Evolutionary conservation across 2,113 vertebrate species (phyloP).

Genomic region (Ameiurus melas): DNA sequence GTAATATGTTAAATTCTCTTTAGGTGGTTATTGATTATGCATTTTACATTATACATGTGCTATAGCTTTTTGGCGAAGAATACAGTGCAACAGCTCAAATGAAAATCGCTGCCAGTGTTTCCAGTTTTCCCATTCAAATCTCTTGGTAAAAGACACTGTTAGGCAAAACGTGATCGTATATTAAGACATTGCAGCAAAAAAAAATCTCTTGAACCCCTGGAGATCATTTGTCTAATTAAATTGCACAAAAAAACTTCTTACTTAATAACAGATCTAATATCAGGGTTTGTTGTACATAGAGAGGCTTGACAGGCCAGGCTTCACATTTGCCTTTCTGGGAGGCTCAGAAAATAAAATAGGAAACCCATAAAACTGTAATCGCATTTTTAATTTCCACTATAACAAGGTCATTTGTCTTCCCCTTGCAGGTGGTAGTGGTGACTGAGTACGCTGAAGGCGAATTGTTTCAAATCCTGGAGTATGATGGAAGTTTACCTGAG

Average conservation of each 20-base stretch:
- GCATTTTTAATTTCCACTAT: background rate
- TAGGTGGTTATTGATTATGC: background rate
- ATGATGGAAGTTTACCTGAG: conserved; percentile 88
- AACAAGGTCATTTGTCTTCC: conserved; percentile 35
- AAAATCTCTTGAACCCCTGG: background rate
- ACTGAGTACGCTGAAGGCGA: conserved; percentile 96
- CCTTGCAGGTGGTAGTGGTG: conserved; percentile 88
- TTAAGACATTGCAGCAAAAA: conserved; percentile 31
- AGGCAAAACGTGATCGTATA: conserved; percentile 33
- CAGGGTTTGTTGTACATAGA: background rate
- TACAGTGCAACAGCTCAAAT: conserved; percentile 41
- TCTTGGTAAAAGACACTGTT: conserved; percentile 28
- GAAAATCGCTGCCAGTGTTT: conserved; percentile 46
- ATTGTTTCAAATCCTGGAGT: conserved; percentile 92
- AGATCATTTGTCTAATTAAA: conserved; percentile 18
- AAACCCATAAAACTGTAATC: background rate
- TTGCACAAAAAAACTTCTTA: background rate
- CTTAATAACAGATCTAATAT: background rate
- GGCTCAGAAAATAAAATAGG: background rate
- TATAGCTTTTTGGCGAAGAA: conserved; percentile 3
- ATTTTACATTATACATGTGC: background rate
- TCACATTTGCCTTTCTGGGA: background rate
- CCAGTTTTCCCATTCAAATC: conserved; percentile 49
- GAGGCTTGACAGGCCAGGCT: background rate
- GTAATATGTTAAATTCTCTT: conserved; percentile 59